phyloP scores from a whole-genome alignment of 2,888 invertebrate species.

The Tanytarsus gracilentus region DNA sequence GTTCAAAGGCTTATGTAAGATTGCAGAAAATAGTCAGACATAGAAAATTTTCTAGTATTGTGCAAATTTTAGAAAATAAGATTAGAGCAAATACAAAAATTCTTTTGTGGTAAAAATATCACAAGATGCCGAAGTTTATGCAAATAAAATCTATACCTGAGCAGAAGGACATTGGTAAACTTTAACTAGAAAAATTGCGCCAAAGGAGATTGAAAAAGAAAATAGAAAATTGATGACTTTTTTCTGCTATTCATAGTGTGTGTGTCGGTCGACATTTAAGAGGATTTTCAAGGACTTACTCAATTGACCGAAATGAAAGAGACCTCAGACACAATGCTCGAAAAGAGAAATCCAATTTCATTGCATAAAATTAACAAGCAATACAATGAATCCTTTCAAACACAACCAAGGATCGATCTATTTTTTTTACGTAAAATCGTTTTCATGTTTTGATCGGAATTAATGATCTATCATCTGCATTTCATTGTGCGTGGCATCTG shows the following conservation, averaged over 20 bases:
- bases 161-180: no score
- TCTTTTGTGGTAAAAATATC: constrained; percentile 13
- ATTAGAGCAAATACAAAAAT: constrained; percentile 18
- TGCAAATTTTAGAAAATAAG: constrained; percentile 13
- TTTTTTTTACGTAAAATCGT: not conserved
- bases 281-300: constrained; percentile 22
- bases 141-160: constrained; percentile 1
- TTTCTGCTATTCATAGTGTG: no score
- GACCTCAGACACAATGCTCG: not conserved
- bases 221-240: constrained; percentile 19
- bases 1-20: constrained; percentile 27
- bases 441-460: constrained; percentile 17
- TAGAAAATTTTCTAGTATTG: not conserved
- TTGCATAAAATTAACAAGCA: constrained; percentile 26
- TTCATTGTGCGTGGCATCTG: not conserved
- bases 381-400: not conserved
- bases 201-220: not conserved
- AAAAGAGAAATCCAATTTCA: constrained; percentile 11
- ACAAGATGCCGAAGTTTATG: not conserved
- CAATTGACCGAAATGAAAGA: constrained; percentile 24
- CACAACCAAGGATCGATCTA: not conserved
- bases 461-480: constrained; percentile 20
- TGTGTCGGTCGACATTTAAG: constrained; percentile 21
- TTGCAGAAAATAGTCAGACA: constrained; percentile 2
- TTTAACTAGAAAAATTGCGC: not conserved